Evolutionary conservation across 2,797 vertebrate genomes (phyloP), one percentile per base, ranked within the genome.

Genomic region (Graptemys geographica): DNA sequence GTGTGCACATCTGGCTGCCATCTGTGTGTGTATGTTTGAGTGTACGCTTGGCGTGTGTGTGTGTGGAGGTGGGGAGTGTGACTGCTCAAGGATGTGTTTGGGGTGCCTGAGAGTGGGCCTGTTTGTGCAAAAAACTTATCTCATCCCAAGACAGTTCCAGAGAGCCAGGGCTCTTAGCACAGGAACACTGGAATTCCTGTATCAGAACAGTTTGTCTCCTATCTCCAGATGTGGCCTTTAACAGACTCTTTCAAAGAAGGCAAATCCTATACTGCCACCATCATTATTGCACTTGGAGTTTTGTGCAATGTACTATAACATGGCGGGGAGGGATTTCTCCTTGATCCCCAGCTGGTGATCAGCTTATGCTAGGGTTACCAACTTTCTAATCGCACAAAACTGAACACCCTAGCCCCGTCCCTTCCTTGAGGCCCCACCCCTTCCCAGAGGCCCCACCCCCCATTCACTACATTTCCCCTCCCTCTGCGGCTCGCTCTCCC

Each of bases 1-100:
- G 31, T 27, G 56, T 33, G 0, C 57, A 57, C 95, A 96, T 90
- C 80, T 95, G 96, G 0, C 90, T 90, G 88, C 81, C 95, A 95
- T 93, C 92, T 91, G 95, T 25, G 72, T 41, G 81, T 81, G 92
- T 95, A 92, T 44, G 92, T 88, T 81, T 57, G 69, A 25, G 74
- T 11, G 59, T 81, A 28, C 0, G 1, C n/a, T 79, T 6, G n/a
- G 0, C 23, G 11, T 11, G 37, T 47, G 11, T 72, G 65, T 1
- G 9, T 53, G 57, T 79, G 81, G 92, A 88, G 95, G 93, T 0
- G 0, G 1, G 62, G 87, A 84, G 44, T 0, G 16, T 79, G 37
- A 74, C 27, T 47, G 37, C 52, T 69, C 18, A n/a, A 19, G 16
- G 1, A 15, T 37, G 62, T 69, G 76, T 44, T 88, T 80, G 56